Percentiles rank a stretch among this genome's conserved stretches.
Evolutionary conservation across 2,113 vertebrate species (phyloP).

Genomic region (Isurus oxyrinchus): DNA sequence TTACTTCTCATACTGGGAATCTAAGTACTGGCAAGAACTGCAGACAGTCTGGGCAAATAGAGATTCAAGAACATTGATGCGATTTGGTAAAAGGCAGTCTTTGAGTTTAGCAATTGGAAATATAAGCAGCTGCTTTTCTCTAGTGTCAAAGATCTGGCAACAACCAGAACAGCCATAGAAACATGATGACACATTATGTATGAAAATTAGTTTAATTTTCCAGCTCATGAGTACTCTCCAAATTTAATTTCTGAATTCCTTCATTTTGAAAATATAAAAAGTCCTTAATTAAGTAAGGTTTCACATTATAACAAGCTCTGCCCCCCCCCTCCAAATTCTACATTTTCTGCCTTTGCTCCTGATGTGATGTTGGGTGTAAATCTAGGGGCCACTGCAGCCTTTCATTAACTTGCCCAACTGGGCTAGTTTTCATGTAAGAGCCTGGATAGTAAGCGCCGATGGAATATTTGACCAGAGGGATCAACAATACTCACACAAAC

Average conservation of each 20-base stretch:
- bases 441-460: background rate
- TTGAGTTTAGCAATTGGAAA: background rate
- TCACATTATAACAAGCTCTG: background rate
- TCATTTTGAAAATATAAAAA: background rate
- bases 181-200: background rate
- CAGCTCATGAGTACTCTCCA: background rate
- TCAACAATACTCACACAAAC: slow-evolving; percentile 4
- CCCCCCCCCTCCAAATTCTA: background rate
- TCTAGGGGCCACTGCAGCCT: background rate
- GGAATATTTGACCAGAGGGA: background rate
- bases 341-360: background rate
- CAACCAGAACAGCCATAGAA: background rate
- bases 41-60: background rate
- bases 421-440: background rate
- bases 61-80: background rate
- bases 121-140: background rate
- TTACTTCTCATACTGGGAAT: background rate
- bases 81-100: background rate
- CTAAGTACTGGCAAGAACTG: background rate
- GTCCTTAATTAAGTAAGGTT: background rate
- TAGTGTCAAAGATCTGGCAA: background rate
- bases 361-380: background rate
- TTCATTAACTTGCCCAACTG: background rate
- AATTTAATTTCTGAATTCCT: background rate
- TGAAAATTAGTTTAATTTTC: background rate